phyloP scores from a whole-genome alignment of 2,113 vertebrate genomes.

The Echinops telfairi region DNA sequence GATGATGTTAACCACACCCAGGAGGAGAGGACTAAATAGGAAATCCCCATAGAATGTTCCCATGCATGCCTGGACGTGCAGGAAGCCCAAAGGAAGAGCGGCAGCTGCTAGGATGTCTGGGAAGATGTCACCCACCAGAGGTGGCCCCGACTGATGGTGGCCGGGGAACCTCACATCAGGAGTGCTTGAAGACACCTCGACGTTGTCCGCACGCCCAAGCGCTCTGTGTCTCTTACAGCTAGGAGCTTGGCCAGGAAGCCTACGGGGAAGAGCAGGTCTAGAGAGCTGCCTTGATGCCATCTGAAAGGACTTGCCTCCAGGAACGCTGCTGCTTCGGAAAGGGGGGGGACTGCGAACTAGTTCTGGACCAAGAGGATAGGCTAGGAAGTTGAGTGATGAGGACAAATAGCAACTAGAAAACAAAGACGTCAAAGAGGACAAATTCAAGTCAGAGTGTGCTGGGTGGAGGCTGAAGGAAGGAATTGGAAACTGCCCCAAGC shows the following conservation, averaged over 20 bases:
- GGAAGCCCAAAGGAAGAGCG: neutral
- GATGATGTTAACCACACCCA: constrained; percentile 41
- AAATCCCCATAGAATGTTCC: constrained; percentile 28
- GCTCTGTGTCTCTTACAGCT: constrained; percentile 27
- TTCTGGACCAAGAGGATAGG: constrained; percentile 57
- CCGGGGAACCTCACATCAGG: constrained; percentile 30
- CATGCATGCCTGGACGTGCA: neutral
- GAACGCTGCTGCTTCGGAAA: neutral
- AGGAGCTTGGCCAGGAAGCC: constrained; percentile 30
- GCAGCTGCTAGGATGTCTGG: neutral
- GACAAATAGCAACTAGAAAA: constrained; percentile 48
- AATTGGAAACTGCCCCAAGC: neutral
- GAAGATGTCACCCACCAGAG: constrained; percentile 50
- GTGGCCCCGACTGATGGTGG: neutral
- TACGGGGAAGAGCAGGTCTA: constrained; percentile 21
- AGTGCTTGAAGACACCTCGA: constrained; percentile 40
- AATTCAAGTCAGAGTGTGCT: constrained; percentile 52
- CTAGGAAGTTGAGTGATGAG: constrained; percentile 42
- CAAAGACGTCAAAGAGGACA: constrained; percentile 36
- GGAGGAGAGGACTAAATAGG: constrained; percentile 55
- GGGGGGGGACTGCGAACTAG: neutral
- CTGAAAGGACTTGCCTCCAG: neutral
- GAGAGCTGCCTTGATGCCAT: constrained; percentile 17
- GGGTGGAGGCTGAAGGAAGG: constrained; percentile 10
- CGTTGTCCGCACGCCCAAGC: neutral